Conservation (phyloP, 2,113 vertebrate species). For the Paraplagusia blochii region DNA sequence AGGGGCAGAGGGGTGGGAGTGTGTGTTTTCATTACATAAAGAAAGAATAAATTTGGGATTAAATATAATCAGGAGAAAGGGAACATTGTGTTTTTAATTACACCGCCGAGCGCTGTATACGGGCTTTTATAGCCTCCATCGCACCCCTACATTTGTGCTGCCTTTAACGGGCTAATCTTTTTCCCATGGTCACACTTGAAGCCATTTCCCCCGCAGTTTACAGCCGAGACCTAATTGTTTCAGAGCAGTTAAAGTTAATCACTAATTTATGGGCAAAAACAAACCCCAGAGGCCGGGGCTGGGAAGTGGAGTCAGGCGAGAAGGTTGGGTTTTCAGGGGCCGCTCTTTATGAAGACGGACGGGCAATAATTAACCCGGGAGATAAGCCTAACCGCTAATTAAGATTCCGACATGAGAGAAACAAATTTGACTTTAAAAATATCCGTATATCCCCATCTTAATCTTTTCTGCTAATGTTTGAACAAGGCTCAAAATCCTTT, state of each 20-base stretch:
- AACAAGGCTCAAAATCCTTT: constrained; percentile 47
- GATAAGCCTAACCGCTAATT: constrained; percentile 40
- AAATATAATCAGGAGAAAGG: constrained; percentile 25
- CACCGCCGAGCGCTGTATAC: constrained; percentile 8
- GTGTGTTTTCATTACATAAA: constrained; percentile 9
- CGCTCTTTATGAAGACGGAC: constrained; percentile 27
- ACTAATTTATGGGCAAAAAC: constrained; percentile 75
- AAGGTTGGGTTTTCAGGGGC: constrained; percentile 47
- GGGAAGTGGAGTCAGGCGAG: constrained; percentile 43
- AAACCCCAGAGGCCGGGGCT: constrained; percentile 55
- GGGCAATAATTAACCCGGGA: constrained; percentile 37
- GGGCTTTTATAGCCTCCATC: constrained; percentile 37
- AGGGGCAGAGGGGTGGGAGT: not conserved
- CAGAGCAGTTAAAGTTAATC: constrained; percentile 73
- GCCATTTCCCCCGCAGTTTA: constrained; percentile 63
- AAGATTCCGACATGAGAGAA: constrained; percentile 39
- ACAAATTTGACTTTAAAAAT: constrained; percentile 23
- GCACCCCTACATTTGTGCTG: constrained; percentile 58
- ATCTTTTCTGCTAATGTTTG: too few relatives aligned
- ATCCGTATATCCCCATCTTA: constrained; percentile 10
- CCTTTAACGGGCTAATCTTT: constrained; percentile 72
- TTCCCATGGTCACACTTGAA: constrained; percentile 69
- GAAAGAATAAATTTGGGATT: constrained; percentile 23
- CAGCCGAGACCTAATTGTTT: constrained; percentile 72
- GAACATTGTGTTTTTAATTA: constrained; percentile 26